Evolutionary conservation across 2,888 invertebrate species (phyloP), one percentile per base, ranked within the genome.

Genomic region (Oscheius sp.): DNA sequence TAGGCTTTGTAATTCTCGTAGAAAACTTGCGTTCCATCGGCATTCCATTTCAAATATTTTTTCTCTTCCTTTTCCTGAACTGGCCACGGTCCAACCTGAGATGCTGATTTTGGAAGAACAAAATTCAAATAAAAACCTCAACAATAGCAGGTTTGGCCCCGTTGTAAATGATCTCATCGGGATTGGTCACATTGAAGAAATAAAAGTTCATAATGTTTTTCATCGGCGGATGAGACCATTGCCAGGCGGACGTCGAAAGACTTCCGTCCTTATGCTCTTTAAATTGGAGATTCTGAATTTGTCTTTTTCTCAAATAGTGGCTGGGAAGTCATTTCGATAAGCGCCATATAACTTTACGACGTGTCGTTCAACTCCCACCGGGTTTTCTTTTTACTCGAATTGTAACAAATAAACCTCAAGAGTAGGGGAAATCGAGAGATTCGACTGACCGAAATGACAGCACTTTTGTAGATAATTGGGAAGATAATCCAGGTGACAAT

Each of bases 1-100:
- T 74, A 84, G 46, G 69, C 76, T 64, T 82, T 82, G 61, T 84
- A 84, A 67, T 84, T 84, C 58, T 80, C 71, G 69, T 84, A 84
- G 68, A 77, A 78, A 46, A 84, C 72, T 66, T 70, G 53, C 2
- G 71, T 58, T n/a, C 73, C 74, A 55, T 81, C 78, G 3, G 72
- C 65, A 12, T 65, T 74, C 67, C 73, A 84, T 10, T 79, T 68
- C 20, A 77, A 61, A 33, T 84, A 78, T 64, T 78, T 71, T 63
- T 84, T 84, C 27, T 79, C 71, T 53, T 83, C 83, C 12, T 73
- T 70, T 67, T 82, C 83, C 37, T 82, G 84, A 61, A 57, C 81
- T 27, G 46, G 27, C 61, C 61, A 61, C 1, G 61, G 64, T 8
- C 65, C 55, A 15, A 53, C 20, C 42, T 65, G 27, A 39, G 27